Evolutionary conservation across 2,888 invertebrate species (phyloP).

Genomic region (Pollenia amentaria): DNA sequence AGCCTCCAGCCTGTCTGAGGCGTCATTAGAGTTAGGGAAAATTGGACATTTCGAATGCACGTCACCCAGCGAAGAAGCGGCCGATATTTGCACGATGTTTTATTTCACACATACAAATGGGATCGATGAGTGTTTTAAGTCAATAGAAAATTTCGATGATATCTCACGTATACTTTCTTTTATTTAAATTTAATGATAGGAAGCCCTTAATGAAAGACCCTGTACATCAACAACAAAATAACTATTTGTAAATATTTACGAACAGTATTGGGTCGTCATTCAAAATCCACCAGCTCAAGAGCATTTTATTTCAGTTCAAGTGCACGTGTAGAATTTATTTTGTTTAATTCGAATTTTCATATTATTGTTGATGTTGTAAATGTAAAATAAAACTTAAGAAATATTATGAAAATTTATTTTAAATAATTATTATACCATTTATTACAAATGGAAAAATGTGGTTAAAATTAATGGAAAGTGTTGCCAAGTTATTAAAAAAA

Average conservation of each 20-base stretch:
- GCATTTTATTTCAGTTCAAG: slow-evolving; percentile 71
- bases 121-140: too few relatives aligned
- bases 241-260: background rate
- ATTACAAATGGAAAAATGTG: background rate
- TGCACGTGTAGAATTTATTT: slow-evolving; percentile 58
- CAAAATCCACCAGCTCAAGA: slow-evolving; percentile 1
- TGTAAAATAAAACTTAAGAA: slow-evolving; percentile 17
- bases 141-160: too few relatives aligned
- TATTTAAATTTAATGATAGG: too few relatives aligned
- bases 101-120: too few relatives aligned
- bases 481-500: background rate
- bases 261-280: background rate
- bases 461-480: background rate
- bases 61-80: too few relatives aligned
- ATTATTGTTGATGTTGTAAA: background rate
- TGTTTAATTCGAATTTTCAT: background rate
- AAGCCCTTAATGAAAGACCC: too few relatives aligned
- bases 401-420: background rate
- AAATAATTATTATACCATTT: background rate
- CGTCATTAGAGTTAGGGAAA: too few relatives aligned
- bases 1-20: too few relatives aligned
- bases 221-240: background rate
- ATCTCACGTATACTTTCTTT: too few relatives aligned
- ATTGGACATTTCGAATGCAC: too few relatives aligned
- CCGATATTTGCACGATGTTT: too few relatives aligned